Base-by-base conservation (phyloP, 2,888 invertebrate species). In the Ormyrus thymus region DNA sequence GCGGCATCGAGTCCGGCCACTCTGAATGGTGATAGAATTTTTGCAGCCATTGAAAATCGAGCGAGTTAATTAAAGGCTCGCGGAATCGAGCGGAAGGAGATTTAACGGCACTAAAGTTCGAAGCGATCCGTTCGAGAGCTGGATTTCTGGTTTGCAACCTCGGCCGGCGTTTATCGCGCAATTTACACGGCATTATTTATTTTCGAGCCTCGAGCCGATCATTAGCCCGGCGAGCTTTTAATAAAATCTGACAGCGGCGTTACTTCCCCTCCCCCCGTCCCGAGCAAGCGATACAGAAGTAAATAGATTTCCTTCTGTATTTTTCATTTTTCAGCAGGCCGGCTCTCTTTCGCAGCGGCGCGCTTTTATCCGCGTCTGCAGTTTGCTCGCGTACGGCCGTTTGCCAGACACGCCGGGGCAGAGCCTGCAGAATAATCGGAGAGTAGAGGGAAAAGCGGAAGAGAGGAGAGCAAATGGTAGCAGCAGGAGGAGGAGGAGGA, bases 401-500 rank as follows among this genome's bases (percentile, higher is more conserved):
- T 69, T 48, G 53, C 55, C 29, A 66, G 70, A 75, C 70, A 29
- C 78, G 76, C 76, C 65, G 73, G 48, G 71, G 61, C 76, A 78
- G 75, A 76, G 74, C 29, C 53, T 29, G 81, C 78, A 48, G 83
- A 83, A 84, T 72, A 74, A 79, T 81, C 80, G 78, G 70, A 81
- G 76, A 61, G 79, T 45, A 71, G 66, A 76, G 59, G 78, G 61
- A 75, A 76, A 58, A 59, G 29, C n/a, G 29, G 15, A 43, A 29
- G 10, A 11, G 76, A 68, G 61, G 70, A 78, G 29, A 29, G 79
- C 69, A 76, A 76, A 72, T 68, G 62, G 68, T 51, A 53, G 29
- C 29, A 45, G 48, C n/a, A 29, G 29, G 3, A 62, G 43, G 0
- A 1, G 1, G 46, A 46, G 46, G 61, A 9, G 29, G 29, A 29